Percentiles rank a stretch among this genome's conserved stretches.
These are phyloP conservation scores for Apaloderma vittatum DNA, from an alignment of 2,113 vertebrate genomes.

Conservation along the genomic window DNA sequence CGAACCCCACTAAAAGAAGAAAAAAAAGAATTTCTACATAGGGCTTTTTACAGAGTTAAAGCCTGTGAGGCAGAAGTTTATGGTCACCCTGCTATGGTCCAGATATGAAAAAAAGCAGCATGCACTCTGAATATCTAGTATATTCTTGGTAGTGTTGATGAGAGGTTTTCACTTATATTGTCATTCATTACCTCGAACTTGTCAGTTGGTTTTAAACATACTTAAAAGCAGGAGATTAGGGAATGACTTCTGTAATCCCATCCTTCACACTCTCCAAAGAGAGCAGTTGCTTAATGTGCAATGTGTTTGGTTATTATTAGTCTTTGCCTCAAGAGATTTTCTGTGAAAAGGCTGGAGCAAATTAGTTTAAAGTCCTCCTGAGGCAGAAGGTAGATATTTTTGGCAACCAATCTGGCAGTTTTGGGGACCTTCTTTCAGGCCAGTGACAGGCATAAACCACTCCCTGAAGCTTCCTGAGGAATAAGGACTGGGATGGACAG, in stretches of 20 bases:
- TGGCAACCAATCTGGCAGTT: neutral
- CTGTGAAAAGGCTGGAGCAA: neutral
- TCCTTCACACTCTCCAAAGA: neutral
- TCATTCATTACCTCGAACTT: neutral
- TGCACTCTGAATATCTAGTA: neutral
- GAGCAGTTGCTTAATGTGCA: accelerated
- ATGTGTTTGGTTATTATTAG: neutral
- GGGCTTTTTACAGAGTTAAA: neutral
- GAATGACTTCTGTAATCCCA: neutral
- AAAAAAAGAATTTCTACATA: neutral
- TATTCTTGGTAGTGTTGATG: neutral
- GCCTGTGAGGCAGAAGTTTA: neutral
- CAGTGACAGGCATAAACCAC: neutral
- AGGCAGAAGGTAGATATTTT: neutral
- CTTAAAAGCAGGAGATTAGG: neutral
- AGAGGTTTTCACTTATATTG: neutral
- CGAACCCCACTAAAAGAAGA: neutral
- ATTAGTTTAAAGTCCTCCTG: neutral
- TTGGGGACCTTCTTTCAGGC: neutral
- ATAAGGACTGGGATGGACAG: neutral
- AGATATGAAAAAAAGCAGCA: neutral
- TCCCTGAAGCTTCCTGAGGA: neutral
- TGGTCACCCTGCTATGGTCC: neutral
- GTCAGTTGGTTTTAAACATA: neutral
- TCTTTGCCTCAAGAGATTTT: neutral